Evolutionary conservation across 1,140 invertebrate genomes (phyloP), one percentile per base, ranked within the genome.

Genomic region (Psilanteris sp.): DNA sequence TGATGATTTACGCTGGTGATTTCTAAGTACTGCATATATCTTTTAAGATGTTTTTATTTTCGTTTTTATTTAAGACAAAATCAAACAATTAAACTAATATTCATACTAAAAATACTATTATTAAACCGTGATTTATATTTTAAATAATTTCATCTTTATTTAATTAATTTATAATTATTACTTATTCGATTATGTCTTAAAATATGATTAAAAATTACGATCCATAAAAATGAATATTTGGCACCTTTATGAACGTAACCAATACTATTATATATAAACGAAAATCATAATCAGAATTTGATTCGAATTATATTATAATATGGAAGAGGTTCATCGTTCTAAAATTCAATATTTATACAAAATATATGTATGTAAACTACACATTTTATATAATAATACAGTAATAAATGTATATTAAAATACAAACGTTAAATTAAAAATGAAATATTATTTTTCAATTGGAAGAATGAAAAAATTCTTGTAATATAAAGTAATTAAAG

Each of bases 291-390:
- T 18, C 5, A 41, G 24, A 41, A 41, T 41, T 64, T 41, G 50
- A 52, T 68, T 61, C 48, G 27, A 70, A 34, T 62, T 61, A 11
- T 20, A 27, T 34, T 22, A 14, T 67, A 50, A 24, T 13, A 41
- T 32, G 16, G 16, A 43, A 24, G 26, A 55, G 9, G 10, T 11
- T 9, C 5, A 18, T 32, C 20, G 11, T 20, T n/a, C n/a, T n/a
- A n/a, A 31, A 31, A 16, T 36, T 3, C 24, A 26, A 26, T 8
- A 8, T 26, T 37, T 27, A 15, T 39, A 16, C 16, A 24, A 39
- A 37, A 31, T 31, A 2, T 54, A 16, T 41, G 22, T 16, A 0
- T 22, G 2, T 26, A 8, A 55, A 41, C 14, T 41, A 29, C 11
- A 32, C 9, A 3, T 39, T 4, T 18, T 44, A 22, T 26, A 48